These are phyloP conservation scores for Ianthella basta DNA, from an alignment of 37 sponge, comb jelly and placozoan genomes.

Conservation along the genomic window DNA sequence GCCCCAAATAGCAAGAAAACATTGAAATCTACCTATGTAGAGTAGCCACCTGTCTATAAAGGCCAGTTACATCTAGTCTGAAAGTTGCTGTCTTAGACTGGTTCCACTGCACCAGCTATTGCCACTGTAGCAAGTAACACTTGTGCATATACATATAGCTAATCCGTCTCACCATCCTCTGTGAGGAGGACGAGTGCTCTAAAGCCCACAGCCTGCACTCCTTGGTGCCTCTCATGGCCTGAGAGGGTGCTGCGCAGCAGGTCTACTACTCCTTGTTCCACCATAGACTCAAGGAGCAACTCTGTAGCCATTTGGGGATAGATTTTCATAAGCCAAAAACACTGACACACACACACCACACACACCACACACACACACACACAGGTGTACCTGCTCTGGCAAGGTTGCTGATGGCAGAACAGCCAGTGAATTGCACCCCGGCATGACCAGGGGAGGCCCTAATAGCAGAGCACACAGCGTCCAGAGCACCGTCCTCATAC, in stretches of 20 bases:
- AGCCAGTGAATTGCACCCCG: constrained; percentile 22
- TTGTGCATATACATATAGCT: not conserved
- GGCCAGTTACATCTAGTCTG: too few species aligned
- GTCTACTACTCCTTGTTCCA: not conserved
- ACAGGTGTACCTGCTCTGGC: not conserved
- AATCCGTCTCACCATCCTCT: not conserved
- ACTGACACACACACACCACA: constrained; percentile 3
- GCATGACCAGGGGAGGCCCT: constrained; percentile 12
- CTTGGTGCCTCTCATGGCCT: constrained; percentile 19
- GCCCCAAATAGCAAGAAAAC: too few species aligned
- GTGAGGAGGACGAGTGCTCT: constrained; percentile 14
- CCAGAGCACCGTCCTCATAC: constrained; percentile 18
- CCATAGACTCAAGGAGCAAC: not conserved
- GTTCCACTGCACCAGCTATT: too few species aligned
- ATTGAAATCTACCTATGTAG: too few species aligned
- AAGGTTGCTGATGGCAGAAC: constrained; percentile 6
- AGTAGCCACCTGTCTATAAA: too few species aligned
- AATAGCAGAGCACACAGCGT: constrained; percentile 1
- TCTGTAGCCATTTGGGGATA: not conserved
- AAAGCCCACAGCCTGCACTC: constrained; percentile 13
- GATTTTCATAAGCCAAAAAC: too few species aligned
- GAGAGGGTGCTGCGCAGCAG: not conserved
- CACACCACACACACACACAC: not conserved
- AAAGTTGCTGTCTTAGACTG: too few species aligned
- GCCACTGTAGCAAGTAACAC: too few species aligned